Evolutionary conservation across 2,888 invertebrate species (phyloP).

Genomic region (Parelbella ahira): DNA sequence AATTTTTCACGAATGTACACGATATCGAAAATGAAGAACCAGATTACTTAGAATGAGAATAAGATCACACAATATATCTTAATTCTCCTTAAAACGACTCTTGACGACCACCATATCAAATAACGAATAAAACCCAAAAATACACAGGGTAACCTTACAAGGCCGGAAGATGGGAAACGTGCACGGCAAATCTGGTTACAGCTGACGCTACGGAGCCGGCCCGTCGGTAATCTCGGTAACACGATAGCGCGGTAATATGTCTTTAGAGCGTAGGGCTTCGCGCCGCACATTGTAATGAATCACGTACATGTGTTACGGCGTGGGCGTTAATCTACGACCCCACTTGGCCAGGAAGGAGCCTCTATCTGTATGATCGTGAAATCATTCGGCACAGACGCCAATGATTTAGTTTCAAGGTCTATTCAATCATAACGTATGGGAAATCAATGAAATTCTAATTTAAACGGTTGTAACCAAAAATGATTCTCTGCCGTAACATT

Average conservation of each 20-base stretch:
- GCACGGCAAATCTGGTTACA: slow-evolving; percentile 45
- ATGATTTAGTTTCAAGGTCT: too few relatives aligned
- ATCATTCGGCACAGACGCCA: too few relatives aligned
- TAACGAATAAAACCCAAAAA: slow-evolving; percentile 15
- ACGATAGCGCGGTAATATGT: slow-evolving; percentile 31
- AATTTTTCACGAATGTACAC: too few relatives aligned
- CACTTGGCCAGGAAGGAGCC: too few relatives aligned
- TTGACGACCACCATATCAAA: slow-evolving; percentile 12
- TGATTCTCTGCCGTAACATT: too few relatives aligned
- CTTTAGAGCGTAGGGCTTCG: slow-evolving; percentile 28
- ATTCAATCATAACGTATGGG: too few relatives aligned
- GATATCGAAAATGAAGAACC: too few relatives aligned
- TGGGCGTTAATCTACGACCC: slow-evolving; percentile 8
- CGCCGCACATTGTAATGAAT: slow-evolving; percentile 23
- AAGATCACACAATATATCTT: too few relatives aligned
- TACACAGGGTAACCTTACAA: slow-evolving; percentile 34
- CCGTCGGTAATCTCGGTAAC: slow-evolving; percentile 40
- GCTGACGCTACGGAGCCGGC: slow-evolving; percentile 32
- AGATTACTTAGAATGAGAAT: too few relatives aligned
- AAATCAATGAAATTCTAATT: too few relatives aligned
- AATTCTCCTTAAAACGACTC: neutral
- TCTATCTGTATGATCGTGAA: too few relatives aligned
- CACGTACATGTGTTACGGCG: slow-evolving; percentile 18
- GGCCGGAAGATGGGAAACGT: slow-evolving; percentile 43
- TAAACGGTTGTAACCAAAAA: too few relatives aligned